Base-by-base conservation (phyloP, 2,888 invertebrate genomes). In the Pelosia muscerda region DNA sequence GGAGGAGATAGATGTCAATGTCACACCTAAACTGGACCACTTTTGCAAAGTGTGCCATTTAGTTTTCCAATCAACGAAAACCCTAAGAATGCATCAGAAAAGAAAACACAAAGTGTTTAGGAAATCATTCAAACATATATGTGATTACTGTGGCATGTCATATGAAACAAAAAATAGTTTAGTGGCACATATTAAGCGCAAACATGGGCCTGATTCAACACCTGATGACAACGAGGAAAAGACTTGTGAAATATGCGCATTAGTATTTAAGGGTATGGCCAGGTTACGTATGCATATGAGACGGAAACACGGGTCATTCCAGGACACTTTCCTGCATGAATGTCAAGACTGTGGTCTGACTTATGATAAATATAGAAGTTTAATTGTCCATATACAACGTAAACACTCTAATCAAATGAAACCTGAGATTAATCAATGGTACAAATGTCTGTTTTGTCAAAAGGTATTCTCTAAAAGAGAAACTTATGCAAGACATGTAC, bases 221-320 rank as follows among this genome's bases (percentile, higher is more conserved):
- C 83, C 84, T 2, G 90, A 93, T 54, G 94, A 93, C 60, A 78
- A 80, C 22, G 85, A 88, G 57, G 93, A 94, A 68, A 75, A 86
- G 13, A 88, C 92, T 0, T 94, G 95, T 76, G 94, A 95, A 2
- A 84, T 93, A 1, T 95, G 95, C 64, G 89, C 92, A 4, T 73
- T 94, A 71, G 94, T 94, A 15, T 94, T 95, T 58, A 93, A 94
- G 86, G 95, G 95, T 0, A 85, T 81, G 65, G 72, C 86, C 0
- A 82, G 95, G 23, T 81, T 95, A 68, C 78, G 94, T 0, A 91
- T 94, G 92, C 95, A 95, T 64, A 94, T 94, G 94, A 78, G 90
- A 34, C 83, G 95, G 53, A 94, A 93, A 63, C 95, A 95, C 66
- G 92, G 90, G 0, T 85, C 88, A 0, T 92, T 91, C 54, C 85